These are phyloP conservation scores for Drosophila yakuba DNA, from an alignment of 1,140 invertebrate species.

Conservation along the genomic window DNA sequence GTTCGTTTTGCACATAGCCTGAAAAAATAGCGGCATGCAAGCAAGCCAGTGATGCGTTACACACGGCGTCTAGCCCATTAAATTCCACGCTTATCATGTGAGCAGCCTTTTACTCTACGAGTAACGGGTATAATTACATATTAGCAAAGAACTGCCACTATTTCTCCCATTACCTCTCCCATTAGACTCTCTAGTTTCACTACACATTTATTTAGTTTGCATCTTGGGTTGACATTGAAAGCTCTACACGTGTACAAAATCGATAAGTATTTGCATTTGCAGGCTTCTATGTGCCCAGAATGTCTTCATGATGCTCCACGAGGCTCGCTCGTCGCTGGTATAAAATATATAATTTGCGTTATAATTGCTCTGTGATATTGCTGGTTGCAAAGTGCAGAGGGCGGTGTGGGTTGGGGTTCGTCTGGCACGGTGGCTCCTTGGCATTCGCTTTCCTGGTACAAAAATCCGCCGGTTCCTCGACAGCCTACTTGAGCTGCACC, in stretches of 20 bases:
- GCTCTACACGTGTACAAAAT: constrained; percentile 61
- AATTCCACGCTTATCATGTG: constrained; percentile 41
- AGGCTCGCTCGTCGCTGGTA: constrained; percentile 27
- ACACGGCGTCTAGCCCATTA: constrained; percentile 29
- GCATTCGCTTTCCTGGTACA: constrained; percentile 43
- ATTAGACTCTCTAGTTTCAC: constrained; percentile 24
- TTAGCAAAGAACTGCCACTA: neutral
- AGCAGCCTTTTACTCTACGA: neutral
- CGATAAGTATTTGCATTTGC: constrained; percentile 48
- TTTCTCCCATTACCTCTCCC: neutral
- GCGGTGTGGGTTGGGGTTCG: constrained; percentile 6
- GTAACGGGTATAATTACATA: no score
- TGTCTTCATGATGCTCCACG: constrained; percentile 20
- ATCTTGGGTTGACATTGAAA: constrained; percentile 55
- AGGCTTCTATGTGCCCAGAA: constrained; percentile 15
- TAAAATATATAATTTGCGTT: constrained; percentile 50
- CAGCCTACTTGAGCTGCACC: constrained; percentile 91
- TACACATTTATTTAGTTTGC: constrained; percentile 65
- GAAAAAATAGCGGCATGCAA: constrained; percentile 48
- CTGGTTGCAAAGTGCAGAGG: constrained; percentile 17
- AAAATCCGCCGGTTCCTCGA: constrained; percentile 43
- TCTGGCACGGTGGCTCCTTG: constrained; percentile 44
- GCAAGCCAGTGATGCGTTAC: constrained; percentile 54
- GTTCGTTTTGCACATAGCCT: constrained; percentile 51
- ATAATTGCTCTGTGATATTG: constrained; percentile 44